Percentiles rank a stretch among this genome's conserved stretches.
phyloP scores from a whole-genome alignment of 2,113 vertebrate species.

The Austrofundulus limnaeus region DNA sequence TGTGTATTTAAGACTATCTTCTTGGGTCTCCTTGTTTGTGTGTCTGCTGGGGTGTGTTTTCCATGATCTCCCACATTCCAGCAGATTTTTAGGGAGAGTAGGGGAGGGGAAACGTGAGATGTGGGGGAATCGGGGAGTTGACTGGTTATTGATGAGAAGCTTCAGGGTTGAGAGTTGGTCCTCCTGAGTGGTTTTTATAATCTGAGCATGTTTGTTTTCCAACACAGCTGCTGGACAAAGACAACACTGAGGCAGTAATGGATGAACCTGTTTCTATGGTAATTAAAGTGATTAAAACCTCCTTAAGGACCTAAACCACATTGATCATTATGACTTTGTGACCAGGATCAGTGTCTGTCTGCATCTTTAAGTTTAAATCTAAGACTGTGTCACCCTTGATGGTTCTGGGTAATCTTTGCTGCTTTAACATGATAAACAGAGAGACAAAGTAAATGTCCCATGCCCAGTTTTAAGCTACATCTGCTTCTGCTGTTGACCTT shows the following conservation, averaged over 20 bases:
- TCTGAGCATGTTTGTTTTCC: slow-evolving; percentile 38
- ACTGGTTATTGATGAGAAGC: slow-evolving; percentile 1
- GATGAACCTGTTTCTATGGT: slow-evolving; percentile 47
- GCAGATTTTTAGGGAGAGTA: not conserved
- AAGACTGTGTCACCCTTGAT: not conserved
- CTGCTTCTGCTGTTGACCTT: slow-evolving; percentile 17
- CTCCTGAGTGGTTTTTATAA: slow-evolving; percentile 38
- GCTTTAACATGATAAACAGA: slow-evolving; percentile 9
- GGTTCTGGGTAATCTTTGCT: slow-evolving; percentile 31
- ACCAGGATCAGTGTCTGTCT: not conserved
- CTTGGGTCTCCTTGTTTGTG: not conserved
- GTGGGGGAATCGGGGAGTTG: not conserved
- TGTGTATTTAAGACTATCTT: not conserved
- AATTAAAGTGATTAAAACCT: slow-evolving; percentile 45
- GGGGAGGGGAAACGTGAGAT: not conserved
- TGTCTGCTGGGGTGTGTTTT: slow-evolving; percentile 21
- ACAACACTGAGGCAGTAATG: slow-evolving; percentile 24
- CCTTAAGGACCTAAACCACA: not conserved
- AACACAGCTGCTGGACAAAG: slow-evolving; percentile 15
- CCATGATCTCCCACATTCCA: slow-evolving; percentile 46
- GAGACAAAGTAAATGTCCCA: slow-evolving; percentile 2
- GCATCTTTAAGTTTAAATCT: not conserved
- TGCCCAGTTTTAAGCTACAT: slow-evolving; percentile 13
- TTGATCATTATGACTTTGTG: not conserved
- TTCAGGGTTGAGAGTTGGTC: slow-evolving; percentile 12